Percentiles rank a stretch among this genome's conserved stretches.
phyloP scores from a whole-genome alignment of 1,140 invertebrate genomes.

The Nasonia longicornis region DNA sequence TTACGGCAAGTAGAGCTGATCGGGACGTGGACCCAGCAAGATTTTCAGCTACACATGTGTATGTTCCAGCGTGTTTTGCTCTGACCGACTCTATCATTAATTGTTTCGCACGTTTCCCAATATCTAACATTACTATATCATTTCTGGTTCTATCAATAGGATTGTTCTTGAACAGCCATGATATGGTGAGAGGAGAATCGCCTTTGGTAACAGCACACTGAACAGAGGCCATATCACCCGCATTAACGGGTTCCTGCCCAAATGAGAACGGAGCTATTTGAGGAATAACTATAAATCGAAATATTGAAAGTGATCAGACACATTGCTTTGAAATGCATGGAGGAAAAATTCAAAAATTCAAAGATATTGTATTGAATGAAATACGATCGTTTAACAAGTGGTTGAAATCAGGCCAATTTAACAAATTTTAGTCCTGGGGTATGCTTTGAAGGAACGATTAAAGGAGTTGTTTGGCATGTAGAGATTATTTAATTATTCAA shows the following conservation, averaged over 20 bases:
- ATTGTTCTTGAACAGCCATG: conserved; percentile 74
- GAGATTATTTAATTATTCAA: background rate
- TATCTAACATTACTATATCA: conserved; percentile 71
- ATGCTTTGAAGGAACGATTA: background rate
- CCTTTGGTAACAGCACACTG: conserved; percentile 80
- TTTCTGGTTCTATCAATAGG: conserved; percentile 63
- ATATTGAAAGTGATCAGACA: background rate
- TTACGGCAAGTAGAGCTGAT: conserved; percentile 74
- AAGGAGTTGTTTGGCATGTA: background rate
- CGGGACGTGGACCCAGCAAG: conserved; percentile 74
- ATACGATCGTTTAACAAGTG: no score
- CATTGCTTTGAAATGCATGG: background rate
- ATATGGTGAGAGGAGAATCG: conserved; percentile 78
- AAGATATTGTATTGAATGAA: background rate
- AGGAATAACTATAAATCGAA: conserved; percentile 72
- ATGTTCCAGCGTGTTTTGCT: conserved; percentile 75
- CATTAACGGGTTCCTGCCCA: conserved; percentile 77
- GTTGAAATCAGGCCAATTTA: no score
- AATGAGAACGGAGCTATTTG: conserved; percentile 81
- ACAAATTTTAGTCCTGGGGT: no score
- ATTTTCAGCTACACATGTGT: conserved; percentile 77
- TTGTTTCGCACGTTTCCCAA: conserved; percentile 75
- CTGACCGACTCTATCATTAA: conserved; percentile 76
- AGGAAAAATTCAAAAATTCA: background rate
- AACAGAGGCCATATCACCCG: conserved; percentile 74